phyloP scores from a whole-genome alignment of 2,888 invertebrate species.

The Ormyrus nitidulus region DNA sequence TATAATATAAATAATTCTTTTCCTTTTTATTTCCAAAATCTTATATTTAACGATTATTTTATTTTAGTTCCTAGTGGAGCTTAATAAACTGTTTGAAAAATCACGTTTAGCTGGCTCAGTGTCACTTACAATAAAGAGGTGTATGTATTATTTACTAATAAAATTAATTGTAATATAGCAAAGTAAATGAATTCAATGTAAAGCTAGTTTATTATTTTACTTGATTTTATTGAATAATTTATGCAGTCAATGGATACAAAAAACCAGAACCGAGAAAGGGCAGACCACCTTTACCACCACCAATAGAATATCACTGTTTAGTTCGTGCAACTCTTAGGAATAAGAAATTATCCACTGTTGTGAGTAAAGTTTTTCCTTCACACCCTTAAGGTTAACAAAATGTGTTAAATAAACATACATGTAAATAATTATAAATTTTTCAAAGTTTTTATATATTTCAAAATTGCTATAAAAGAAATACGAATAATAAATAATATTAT shows the following conservation, averaged over 20 bases:
- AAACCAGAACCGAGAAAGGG: conserved; percentile 85
- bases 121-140: conserved; percentile 94
- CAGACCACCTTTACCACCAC: conserved; percentile 79
- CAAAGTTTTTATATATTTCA: not conserved
- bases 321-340: conserved; percentile 88
- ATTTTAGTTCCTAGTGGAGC: conserved; percentile 88
- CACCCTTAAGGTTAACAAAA: conserved; percentile 1
- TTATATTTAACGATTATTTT: conserved; percentile 55
- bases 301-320: conserved; percentile 87
- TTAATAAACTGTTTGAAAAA: conserved; percentile 90
- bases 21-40: conserved; percentile 37
- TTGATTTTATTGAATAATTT: conserved; percentile 4
- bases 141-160: conserved; percentile 79
- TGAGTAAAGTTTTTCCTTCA: conserved; percentile 74
- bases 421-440: not conserved
- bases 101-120: conserved; percentile 88
- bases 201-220: not conserved
- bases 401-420: not conserved
- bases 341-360: conserved; percentile 87
- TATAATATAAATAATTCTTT: conserved; percentile 52
- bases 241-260: conserved; percentile 86
- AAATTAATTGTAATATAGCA: conserved; percentile 5
- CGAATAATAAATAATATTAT: no score
- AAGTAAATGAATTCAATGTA: conserved; percentile 21
- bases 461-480: no score